phyloP scores from a whole-genome alignment of 2,113 vertebrate species.

The Ptilonorhynchus violaceus region DNA sequence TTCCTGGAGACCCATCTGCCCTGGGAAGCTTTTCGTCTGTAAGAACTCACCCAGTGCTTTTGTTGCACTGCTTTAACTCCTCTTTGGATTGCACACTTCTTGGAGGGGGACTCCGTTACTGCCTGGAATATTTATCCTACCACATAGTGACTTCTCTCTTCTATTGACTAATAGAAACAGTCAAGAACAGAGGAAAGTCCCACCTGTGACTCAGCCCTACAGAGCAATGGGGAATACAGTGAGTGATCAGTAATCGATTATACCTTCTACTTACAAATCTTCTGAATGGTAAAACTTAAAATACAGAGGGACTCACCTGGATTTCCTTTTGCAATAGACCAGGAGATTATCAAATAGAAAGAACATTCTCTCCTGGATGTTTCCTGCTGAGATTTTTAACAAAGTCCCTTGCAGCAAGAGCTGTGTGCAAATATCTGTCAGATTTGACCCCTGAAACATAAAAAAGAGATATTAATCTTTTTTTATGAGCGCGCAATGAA shows the following conservation, averaged over 20 bases:
- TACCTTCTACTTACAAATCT: background rate
- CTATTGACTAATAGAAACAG: background rate
- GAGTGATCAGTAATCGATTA: background rate
- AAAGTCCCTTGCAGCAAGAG: conserved; percentile 92
- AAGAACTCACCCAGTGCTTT: background rate
- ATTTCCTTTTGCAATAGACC: conserved; percentile 98
- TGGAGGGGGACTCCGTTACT: background rate
- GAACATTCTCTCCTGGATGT: conserved; percentile 96
- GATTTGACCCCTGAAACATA: conserved; percentile 87
- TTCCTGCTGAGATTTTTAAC: conserved; percentile 97
- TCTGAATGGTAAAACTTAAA: background rate
- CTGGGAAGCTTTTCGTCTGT: background rate
- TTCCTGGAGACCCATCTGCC: background rate
- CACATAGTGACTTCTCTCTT: background rate
- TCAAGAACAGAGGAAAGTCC: background rate
- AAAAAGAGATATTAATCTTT: background rate
- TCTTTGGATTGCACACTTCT: background rate
- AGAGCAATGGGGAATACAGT: background rate
- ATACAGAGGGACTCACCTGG: conserved; percentile 77
- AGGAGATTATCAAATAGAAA: conserved; percentile 98
- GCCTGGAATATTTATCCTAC: background rate
- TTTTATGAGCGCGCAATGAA: background rate
- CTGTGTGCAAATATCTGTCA: conserved; percentile 96
- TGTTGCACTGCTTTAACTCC: background rate
- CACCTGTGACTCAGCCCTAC: background rate